Percentiles rank a stretch among this genome's conserved stretches.
phyloP scores from a whole-genome alignment of 2,797 vertebrate genomes.

The Arctocebus calabarensis region DNA sequence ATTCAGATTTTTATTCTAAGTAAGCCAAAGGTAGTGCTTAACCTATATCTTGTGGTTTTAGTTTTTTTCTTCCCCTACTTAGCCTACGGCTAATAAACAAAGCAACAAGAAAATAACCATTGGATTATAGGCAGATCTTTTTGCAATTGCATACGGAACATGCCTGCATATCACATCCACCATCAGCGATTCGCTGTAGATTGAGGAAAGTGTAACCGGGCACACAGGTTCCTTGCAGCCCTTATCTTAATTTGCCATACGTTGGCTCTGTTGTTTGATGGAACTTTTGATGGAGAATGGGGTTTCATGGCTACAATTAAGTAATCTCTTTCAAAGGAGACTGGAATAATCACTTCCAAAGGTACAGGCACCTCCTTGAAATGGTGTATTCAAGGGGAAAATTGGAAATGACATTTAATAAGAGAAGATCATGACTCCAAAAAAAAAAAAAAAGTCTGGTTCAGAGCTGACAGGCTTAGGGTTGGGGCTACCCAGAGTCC shows the following conservation, averaged over 20 bases:
- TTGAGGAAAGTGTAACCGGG: slow-evolving; percentile 5
- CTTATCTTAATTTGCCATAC: slow-evolving; percentile 34
- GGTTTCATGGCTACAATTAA: slow-evolving; percentile 68
- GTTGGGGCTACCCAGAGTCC: not conserved
- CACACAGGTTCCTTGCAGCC: not conserved
- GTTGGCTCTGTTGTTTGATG: not conserved
- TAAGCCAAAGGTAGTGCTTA: not conserved
- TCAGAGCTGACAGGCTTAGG: not conserved
- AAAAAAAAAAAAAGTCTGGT: not conserved
- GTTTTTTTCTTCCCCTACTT: not conserved
- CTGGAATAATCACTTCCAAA: slow-evolving; percentile 73
- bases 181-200: slow-evolving; percentile 21
- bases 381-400: slow-evolving; percentile 63
- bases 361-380: slow-evolving; percentile 68
- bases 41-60: not conserved
- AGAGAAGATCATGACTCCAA: slow-evolving; percentile 63
- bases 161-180: not conserved
- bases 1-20: slow-evolving; percentile 39
- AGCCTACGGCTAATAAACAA: slow-evolving; percentile 50
- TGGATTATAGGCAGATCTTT: slow-evolving; percentile 2
- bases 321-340: slow-evolving; percentile 71
- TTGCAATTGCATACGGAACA: slow-evolving; percentile 1
- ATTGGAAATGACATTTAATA: slow-evolving; percentile 74
- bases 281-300: slow-evolving; percentile 68
- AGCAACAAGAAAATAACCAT: slow-evolving; percentile 46